Evolutionary conservation across 1,140 invertebrate genomes (phyloP).

Genomic region (Ladona fulva): DNA sequence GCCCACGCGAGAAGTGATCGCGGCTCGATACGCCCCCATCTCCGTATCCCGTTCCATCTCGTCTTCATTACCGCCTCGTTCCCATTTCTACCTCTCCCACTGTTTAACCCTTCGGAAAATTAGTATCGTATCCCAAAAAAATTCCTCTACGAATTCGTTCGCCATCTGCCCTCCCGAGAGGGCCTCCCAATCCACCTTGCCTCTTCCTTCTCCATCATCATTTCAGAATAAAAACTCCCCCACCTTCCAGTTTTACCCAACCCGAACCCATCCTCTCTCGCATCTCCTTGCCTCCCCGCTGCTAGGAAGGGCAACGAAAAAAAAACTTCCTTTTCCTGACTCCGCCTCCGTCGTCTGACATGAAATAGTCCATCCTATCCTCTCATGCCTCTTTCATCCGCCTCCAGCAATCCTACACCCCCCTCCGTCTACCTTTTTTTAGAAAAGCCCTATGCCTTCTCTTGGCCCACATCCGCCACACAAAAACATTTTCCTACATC

Average conservation of each 20-base stretch:
- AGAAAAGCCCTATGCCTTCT: not conserved
- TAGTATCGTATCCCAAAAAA: not conserved
- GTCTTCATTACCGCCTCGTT: not conserved
- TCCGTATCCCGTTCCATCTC: not conserved
- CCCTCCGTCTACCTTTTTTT: not conserved
- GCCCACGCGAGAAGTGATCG: not conserved
- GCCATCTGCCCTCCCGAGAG: not conserved
- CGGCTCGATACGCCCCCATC: not conserved
- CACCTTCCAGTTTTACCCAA: not conserved
- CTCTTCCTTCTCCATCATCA: not conserved
- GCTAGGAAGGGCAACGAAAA: not conserved
- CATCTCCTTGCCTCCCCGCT: not conserved
- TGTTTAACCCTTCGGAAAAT: not conserved
- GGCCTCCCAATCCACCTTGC: not conserved
- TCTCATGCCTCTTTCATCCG: not conserved
- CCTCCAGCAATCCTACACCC: not conserved
- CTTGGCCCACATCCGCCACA: not conserved
- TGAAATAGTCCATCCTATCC: conserved; percentile 1
- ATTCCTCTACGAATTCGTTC: not conserved
- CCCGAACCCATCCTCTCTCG: not conserved
- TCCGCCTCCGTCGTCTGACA: not conserved
- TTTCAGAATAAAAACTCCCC: too few relatives aligned
- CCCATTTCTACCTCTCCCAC: not conserved
- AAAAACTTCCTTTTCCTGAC: not conserved
- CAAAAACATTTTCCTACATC: not conserved